phyloP scores from a whole-genome alignment of 2,888 invertebrate genomes.

The Galerucella calmariensis region DNA sequence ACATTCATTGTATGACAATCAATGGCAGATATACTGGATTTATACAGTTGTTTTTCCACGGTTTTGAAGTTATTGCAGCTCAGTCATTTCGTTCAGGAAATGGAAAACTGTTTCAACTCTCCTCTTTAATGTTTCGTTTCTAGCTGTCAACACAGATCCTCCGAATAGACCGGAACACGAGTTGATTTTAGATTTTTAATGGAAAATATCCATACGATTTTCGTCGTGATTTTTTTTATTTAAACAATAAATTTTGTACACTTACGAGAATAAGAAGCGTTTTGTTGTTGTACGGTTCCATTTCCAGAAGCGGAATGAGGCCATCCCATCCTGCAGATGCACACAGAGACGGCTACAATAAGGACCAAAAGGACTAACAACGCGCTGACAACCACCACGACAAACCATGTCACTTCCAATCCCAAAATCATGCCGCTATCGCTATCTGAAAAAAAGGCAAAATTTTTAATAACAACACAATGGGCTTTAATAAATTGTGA shows the following conservation, averaged over 20 bases:
- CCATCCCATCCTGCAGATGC: constrained; percentile 78
- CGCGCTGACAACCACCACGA: constrained; percentile 76
- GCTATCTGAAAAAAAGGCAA: constrained; percentile 66
- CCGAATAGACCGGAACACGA: constrained; percentile 4
- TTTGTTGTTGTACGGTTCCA: constrained; percentile 65
- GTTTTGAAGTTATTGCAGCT: not conserved
- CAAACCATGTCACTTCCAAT: constrained; percentile 81
- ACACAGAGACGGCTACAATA: constrained; percentile 78
- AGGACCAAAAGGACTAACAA: constrained; percentile 76
- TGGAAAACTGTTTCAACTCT: constrained; percentile 7
- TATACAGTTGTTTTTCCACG: not conserved
- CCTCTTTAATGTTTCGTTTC: constrained; percentile 10
- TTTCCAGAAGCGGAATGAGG: constrained; percentile 62
- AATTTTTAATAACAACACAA: too few relatives aligned
- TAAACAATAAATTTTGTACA: constrained; percentile 23
- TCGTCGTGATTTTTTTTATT: not conserved
- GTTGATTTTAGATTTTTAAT: constrained; percentile 16
- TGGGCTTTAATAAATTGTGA: too few relatives aligned
- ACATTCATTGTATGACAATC: not conserved
- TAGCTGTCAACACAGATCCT: constrained; percentile 6
- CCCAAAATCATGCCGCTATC: constrained; percentile 75
- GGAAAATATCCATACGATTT: not conserved
- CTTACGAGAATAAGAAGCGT: constrained; percentile 67
- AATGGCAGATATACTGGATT: not conserved
- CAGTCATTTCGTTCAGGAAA: not conserved